Evolutionary conservation across 2,797 vertebrate species (phyloP).

Genomic region (Eulemur rubriventer): DNA sequence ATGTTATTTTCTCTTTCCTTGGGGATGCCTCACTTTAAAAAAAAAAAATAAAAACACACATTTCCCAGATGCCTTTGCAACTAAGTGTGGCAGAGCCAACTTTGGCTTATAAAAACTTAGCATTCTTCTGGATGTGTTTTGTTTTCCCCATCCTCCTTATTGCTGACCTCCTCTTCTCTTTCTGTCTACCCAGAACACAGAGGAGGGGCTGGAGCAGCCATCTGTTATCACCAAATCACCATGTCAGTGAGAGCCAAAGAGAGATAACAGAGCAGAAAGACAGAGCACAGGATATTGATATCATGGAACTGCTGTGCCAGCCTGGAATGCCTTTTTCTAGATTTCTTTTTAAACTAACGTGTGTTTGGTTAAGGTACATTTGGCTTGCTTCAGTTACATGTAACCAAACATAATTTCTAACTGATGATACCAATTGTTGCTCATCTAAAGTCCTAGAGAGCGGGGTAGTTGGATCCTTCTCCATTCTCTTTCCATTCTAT

Average conservation of each 20-base stretch:
- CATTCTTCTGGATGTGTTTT: not conserved
- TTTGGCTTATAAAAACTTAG: not conserved
- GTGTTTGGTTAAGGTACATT: not conserved
- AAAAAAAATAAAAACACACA: not conserved
- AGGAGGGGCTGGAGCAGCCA: not conserved
- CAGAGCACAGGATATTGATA: not conserved
- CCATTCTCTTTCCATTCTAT: not conserved
- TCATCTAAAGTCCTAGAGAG: not conserved
- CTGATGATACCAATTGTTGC: rapidly evolving
- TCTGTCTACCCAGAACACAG: not conserved
- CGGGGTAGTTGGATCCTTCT: not conserved
- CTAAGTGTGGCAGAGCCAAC: not conserved
- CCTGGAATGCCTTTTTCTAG: not conserved
- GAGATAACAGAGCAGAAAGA: not conserved
- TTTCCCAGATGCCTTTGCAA: not conserved
- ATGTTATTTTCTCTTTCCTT: not conserved
- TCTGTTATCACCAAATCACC: not conserved
- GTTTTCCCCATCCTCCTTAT: not conserved
- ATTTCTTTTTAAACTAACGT: not conserved
- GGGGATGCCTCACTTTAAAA: not conserved
- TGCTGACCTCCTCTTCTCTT: not conserved
- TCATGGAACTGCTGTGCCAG: not conserved
- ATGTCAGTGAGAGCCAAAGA: not conserved
- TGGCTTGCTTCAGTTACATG: not conserved
- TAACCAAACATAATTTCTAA: not conserved